Percentiles rank a stretch among this genome's conserved stretches.
phyloP scores from a whole-genome alignment of 1,140 invertebrate species.

The Phymorhynchus buccinoides region DNA sequence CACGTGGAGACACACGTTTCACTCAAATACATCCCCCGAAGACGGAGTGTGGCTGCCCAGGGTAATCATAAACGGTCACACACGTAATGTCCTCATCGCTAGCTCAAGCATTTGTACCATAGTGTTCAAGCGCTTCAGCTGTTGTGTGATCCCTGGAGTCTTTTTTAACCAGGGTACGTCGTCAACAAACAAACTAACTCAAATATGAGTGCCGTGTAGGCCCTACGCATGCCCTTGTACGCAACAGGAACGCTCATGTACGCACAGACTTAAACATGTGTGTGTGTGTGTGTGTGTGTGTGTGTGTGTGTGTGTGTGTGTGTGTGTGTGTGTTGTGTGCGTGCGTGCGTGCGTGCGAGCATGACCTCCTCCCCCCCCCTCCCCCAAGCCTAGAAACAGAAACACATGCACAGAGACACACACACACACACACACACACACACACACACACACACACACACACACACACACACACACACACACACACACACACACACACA shows the following conservation, averaged over 20 bases:
- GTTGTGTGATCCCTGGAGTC: too few species aligned
- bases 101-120: background rate
- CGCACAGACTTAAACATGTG: background rate
- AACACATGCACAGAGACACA: background rate
- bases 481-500: too few species aligned
- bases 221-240: background rate
- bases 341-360: too few species aligned
- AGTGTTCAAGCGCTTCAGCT: too few species aligned
- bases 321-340: background rate
- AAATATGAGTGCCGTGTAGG: background rate
- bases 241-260: background rate
- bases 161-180: too few species aligned
- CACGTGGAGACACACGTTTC: too few species aligned
- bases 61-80: background rate
- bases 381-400: too few species aligned
- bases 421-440: background rate
- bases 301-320: background rate
- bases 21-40: too few species aligned
- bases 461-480: background rate
- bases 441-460: constrained; percentile 5
- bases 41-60: too few species aligned
- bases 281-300: background rate
- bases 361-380: too few species aligned
- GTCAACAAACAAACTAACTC: background rate
- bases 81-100: background rate